Base-by-base conservation (phyloP, 2,888 invertebrate species). In the Parochlus steinenii region DNA sequence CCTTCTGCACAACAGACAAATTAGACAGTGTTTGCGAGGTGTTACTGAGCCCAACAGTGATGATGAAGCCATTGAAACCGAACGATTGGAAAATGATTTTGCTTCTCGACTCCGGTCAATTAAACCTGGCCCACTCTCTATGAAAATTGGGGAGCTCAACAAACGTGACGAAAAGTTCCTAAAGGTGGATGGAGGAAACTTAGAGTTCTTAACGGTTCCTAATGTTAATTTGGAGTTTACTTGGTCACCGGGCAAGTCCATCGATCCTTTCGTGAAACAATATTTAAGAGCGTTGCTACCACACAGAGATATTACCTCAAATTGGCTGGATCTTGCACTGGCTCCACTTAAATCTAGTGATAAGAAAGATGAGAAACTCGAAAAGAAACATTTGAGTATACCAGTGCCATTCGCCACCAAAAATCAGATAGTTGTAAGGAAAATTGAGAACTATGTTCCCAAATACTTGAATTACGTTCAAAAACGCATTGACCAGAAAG, bases 311-410 rank as follows among this genome's bases (percentile, higher is more conserved):
- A 56, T 59, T 7, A 52, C 55, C 1, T 47, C 50, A 15, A 55
- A 59, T 42, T 59, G 59, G 58, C 57, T 59, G 1, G 53, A 58
- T 41, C 59, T 58, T 34, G 53, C 57, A 18, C 54, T 56, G 3
- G 56, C 59, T 8, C 53, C 58, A 2, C 23, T 58, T 7, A 15
- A 31, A 20, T 14, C 20, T 5, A 17, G 16, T 7, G 5, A 28
- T 11, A 28, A 19, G 8, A 20, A 19, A 2, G 19, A 33, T 15
- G 19, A 15, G 5, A 26, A 26, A 19, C 11, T n/a, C 17, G 20
- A 3, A 12, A 17, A 31, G 6, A 28, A 5, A 20, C 10, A 8
- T 34, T 34, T 16, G 28, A 34, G n/a, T 34, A 28, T 10, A 20
- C 10, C 2, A 28, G 27, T 20, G 28, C 34, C 11, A 28, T 28